Evolutionary conservation across 2,888 invertebrate genomes (phyloP), one percentile per base, ranked within the genome.

Genomic region (Lasioglossum leucozonium): DNA sequence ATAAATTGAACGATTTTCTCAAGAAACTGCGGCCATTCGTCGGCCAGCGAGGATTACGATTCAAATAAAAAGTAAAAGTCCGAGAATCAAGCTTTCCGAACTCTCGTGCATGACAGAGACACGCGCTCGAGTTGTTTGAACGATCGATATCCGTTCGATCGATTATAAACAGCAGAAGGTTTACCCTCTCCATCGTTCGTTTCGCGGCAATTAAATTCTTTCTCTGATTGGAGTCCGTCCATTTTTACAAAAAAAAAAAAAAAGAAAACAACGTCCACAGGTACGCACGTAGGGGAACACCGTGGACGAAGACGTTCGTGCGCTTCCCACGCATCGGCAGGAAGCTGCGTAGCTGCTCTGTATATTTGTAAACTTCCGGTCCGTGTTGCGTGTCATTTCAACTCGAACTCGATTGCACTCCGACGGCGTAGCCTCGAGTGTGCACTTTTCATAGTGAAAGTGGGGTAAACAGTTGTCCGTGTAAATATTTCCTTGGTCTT

Each of bases 321-420:
- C 79, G 86, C 89, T 89, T 84, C 83, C 86, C 89, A 84, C 89
- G 84, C 81, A 80, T 77, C 84, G 76, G 42, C 77, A 76, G 80
- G 79, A 79, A 78, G 82, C 67, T 55, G 79, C 42, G 72, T 62
- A 74, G 71, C 42, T 62, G 73, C 72, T 86, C 81, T 58, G 58
- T 58, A 58, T 55, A 55, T 55, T 34, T 40, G 40, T 26, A 69
- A 82, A 89, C 86, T 84, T 84, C 84, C 89, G 81, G 51, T 30
- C 34, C 62, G n/a, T 58, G 34, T 65, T 65, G 65, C 65, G 30
- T 65, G 65, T 65, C 65, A 10, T 34, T 65, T 18, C 65, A 30
- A 16, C 65, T 16, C 65, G 34, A 18, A 34, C 65, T 34, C 65
- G 30, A 65, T 65, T 34, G 65, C 65, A 30, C 16, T 16, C 58